Percentiles rank a stretch among this genome's conserved stretches.
These are phyloP conservation scores for Carposina sasakii DNA, from an alignment of 1,140 invertebrate species.

Conservation along the genomic window DNA sequence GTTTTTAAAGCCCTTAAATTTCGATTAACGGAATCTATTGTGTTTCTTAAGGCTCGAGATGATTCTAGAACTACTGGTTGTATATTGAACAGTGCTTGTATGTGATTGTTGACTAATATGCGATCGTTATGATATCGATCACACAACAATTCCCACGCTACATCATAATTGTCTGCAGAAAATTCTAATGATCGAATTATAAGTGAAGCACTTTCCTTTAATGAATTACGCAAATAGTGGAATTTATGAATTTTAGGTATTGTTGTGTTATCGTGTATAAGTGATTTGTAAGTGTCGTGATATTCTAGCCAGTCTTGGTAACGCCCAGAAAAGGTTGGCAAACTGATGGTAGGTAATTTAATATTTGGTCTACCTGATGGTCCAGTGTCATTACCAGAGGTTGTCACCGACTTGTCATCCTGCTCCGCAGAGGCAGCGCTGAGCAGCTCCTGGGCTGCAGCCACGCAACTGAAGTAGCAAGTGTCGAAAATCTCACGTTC, in stretches of 20 bases:
- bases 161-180: conserved; percentile 16
- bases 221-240: conserved; percentile 6
- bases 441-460: neutral
- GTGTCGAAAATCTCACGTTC: conserved; percentile 9
- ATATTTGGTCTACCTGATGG: conserved; percentile 4
- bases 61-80: neutral
- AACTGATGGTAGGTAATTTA: conserved; percentile 15
- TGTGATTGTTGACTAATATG: conserved; percentile 15
- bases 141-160: conserved; percentile 15
- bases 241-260: conserved; percentile 23
- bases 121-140: conserved; percentile 16
- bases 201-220: conserved; percentile 28
- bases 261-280: conserved; percentile 31
- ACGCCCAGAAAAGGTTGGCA: neutral
- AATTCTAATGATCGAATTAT: conserved; percentile 33
- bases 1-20: conserved; percentile 5
- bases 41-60: neutral
- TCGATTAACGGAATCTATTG: neutral
- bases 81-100: neutral
- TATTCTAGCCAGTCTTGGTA: conserved; percentile 1
- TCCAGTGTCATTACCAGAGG: conserved; percentile 3
- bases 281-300: conserved; percentile 32
- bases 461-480: conserved; percentile 4
- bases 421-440: neutral
- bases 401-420: neutral